Evolutionary conservation across 2,888 invertebrate genomes (phyloP), one percentile per base, ranked within the genome.

Genomic region (Aleiodes testaceus): DNA sequence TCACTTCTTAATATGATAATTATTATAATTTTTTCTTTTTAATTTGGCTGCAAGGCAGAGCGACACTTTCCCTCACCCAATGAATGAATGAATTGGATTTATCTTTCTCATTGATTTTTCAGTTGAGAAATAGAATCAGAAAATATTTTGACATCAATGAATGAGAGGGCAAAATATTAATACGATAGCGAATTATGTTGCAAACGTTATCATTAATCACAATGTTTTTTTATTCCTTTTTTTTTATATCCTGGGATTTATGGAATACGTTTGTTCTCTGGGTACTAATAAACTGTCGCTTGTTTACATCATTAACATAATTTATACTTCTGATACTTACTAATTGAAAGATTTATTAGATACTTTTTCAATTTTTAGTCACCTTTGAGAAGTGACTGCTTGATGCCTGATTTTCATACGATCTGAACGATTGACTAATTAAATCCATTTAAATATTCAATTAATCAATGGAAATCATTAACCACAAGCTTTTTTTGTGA

Each of bases 141-240:
- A 26, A 26, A 16, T 52, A 66, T 14, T 61, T 47, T 55, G 44
- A 44, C 22, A 65, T 61, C 14, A 12, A 70, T 83, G 82, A 84
- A 84, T 84, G 82, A 86, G 87, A 87, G 87, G 87, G 87, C 86
- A 87, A 87, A 86, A 86, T 87, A 87, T 87, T 86, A 85, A 87
- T 87, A 87, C 83, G 83, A 85, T 86, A 84, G 85, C 84, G 73
- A 76, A 72, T 71, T 70, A 72, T 72, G 52, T 63, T 68, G 53
- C 69, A 68, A 70, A 63, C 70, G 67, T 75, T 78, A 74, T 74
- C 70, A 69, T 59, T 65, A 70, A 70, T 72, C 63, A 45, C 44
- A 70, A 61, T 63, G 49, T 22, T 77, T 75, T 67, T 74, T 79
- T 77, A 77, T 80, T 73, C 71, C 74, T 79, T 82, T 80, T 78